These are phyloP conservation scores for Microcebus jonahi DNA, from an alignment of 2,113 vertebrate species.

Conservation along the genomic window DNA sequence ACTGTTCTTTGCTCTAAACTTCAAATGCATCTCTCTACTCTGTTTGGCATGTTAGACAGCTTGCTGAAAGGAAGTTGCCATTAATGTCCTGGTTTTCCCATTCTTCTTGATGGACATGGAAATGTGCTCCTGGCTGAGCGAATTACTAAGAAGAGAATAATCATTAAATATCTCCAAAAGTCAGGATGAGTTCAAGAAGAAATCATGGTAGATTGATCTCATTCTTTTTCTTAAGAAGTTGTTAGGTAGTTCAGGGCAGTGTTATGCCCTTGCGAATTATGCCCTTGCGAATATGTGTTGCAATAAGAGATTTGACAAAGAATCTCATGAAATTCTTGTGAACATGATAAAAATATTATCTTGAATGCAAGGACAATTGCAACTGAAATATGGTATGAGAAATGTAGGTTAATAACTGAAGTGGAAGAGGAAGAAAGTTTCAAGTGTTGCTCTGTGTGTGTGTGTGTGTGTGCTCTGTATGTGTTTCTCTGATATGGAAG, in stretches of 20 bases:
- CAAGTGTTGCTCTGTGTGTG: background rate
- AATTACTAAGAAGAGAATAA: background rate
- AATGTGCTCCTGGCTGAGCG: background rate
- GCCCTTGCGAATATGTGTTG: background rate
- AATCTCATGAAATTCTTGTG: background rate
- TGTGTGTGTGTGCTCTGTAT: background rate
- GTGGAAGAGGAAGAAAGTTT: background rate
- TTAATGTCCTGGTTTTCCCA: background rate
- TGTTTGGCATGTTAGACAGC: background rate
- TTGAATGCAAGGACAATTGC: background rate
- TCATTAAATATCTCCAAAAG: background rate
- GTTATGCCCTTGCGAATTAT: no score
- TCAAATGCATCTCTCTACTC: background rate
- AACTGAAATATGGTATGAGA: background rate
- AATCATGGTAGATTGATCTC: background rate
- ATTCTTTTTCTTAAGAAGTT: background rate
- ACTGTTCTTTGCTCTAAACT: slow-evolving; percentile 8
- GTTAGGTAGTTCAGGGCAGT: background rate
- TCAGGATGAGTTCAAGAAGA: background rate
- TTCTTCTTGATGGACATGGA: background rate
- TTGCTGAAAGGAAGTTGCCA: slow-evolving; percentile 31
- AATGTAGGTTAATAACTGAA: background rate
- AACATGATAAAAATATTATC: background rate
- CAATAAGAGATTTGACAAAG: background rate
- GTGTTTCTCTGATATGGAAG: background rate